phyloP scores from a whole-genome alignment of 2,888 invertebrate species.

The Drosophila flavopinicola region DNA sequence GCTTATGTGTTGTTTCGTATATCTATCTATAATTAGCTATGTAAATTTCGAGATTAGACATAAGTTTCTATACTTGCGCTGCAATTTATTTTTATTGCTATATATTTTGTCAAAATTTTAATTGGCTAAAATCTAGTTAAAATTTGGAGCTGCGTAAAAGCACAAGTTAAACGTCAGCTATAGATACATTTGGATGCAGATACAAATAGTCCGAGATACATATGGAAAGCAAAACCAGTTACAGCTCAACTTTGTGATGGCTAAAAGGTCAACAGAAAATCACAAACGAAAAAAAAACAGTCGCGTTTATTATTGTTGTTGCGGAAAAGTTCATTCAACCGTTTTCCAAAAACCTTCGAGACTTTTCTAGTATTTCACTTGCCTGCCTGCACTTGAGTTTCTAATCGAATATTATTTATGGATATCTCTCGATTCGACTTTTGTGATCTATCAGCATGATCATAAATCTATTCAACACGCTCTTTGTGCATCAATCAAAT shows the following conservation, averaged over 20 bases:
- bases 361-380: conserved; percentile 25
- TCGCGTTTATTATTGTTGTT: conserved; percentile 1
- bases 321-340: conserved; percentile 32
- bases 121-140: background rate
- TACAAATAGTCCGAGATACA: conserved; percentile 9
- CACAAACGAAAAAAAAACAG: background rate
- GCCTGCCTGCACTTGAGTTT: conserved; percentile 13
- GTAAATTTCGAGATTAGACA: conserved; percentile 1
- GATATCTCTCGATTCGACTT: conserved; percentile 11
- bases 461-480: conserved; percentile 31
- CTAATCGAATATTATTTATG: conserved; percentile 9
- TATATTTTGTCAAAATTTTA: background rate
- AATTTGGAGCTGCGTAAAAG: conserved; percentile 26
- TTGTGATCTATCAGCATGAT: conserved; percentile 7
- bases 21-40: conserved; percentile 11
- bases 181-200: conserved; percentile 3
- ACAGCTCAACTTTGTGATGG: conserved; percentile 8
- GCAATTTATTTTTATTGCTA: background rate
- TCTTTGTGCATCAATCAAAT: conserved; percentile 41
- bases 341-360: conserved; percentile 1
- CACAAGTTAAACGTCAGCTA: conserved; percentile 1
- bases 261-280: conserved; percentile 25
- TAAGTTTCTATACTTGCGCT: conserved; percentile 19
- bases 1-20: background rate
- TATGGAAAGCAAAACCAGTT: conserved; percentile 38